These are phyloP conservation scores for Choloepus hoffmanni DNA, from an alignment of 2,113 vertebrate genomes.

Conservation along the genomic window DNA sequence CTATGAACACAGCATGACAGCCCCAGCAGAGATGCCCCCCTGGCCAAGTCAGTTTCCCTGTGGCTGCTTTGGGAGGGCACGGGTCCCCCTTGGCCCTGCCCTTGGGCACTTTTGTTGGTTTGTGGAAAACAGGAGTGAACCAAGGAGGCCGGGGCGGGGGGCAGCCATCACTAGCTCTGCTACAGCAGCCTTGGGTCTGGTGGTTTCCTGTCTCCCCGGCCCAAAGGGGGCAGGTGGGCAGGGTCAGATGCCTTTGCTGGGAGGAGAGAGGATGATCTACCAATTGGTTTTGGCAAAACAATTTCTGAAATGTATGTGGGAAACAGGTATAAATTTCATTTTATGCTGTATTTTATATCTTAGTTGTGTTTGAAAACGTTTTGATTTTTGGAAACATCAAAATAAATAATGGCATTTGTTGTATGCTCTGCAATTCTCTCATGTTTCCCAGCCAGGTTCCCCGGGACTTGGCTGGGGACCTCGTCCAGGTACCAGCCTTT, in stretches of 20 bases:
- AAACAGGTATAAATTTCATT: constrained; percentile 86
- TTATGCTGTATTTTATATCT: constrained; percentile 91
- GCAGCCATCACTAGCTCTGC: not conserved
- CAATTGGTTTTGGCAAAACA: constrained; percentile 80
- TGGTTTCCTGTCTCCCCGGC: not conserved
- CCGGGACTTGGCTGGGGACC: not conserved
- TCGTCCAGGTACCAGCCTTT: rapidly evolving
- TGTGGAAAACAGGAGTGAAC: not conserved
- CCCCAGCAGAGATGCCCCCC: not conserved
- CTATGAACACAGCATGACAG: rapidly evolving
- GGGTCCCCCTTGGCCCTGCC: not conserved
- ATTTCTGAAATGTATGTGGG: constrained; percentile 84
- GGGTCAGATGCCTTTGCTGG: not conserved
- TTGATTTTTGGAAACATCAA: constrained; percentile 88
- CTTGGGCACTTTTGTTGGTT: not conserved
- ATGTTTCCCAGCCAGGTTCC: not conserved
- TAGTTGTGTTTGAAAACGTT: constrained; percentile 89
- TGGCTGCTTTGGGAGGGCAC: not conserved
- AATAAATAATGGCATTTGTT: constrained; percentile 88
- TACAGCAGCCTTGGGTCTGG: not conserved
- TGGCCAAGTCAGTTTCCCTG: not conserved
- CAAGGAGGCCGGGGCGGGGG: not conserved
- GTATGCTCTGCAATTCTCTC: constrained; percentile 74
- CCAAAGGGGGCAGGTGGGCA: not conserved
- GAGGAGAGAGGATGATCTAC: constrained; percentile 7